phyloP scores from a whole-genome alignment of 2,113 vertebrate species.

The Sceloporus tristichus region DNA sequence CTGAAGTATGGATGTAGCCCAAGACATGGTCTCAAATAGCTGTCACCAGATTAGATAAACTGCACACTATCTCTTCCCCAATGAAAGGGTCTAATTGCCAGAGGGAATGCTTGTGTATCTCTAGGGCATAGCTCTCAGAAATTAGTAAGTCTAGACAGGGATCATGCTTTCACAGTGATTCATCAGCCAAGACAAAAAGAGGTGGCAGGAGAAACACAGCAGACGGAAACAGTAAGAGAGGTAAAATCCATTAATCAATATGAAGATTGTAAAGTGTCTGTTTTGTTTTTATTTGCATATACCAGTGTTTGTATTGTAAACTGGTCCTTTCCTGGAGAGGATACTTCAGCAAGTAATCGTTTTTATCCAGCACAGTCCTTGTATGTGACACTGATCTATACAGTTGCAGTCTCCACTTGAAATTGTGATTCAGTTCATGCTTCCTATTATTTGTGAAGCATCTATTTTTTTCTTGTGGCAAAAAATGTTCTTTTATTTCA shows the following conservation, averaged over 20 bases:
- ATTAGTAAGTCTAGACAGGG: background rate
- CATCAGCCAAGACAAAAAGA: background rate
- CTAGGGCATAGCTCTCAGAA: background rate
- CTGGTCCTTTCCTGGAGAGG: background rate
- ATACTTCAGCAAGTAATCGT: background rate
- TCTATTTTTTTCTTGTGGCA: background rate
- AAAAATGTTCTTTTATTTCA: background rate
- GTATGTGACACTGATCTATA: conserved; percentile 6
- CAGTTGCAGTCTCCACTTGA: background rate
- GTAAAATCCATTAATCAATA: background rate
- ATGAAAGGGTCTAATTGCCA: background rate
- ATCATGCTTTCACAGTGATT: background rate
- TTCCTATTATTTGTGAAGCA: conserved; percentile 17
- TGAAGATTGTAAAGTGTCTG: background rate
- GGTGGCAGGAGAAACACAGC: background rate
- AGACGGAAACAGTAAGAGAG: background rate
- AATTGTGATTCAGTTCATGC: conserved; percentile 27
- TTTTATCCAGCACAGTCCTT: background rate
- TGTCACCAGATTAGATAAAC: background rate
- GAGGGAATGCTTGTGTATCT: too few relatives aligned
- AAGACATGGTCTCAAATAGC: too few relatives aligned
- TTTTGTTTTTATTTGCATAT: conserved; percentile 20
- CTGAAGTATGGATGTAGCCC: too few relatives aligned
- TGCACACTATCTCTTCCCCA: background rate
- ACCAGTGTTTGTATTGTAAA: background rate